phyloP scores from a whole-genome alignment of 2,888 invertebrate species.

The Petrolisthes cinctipes region DNA sequence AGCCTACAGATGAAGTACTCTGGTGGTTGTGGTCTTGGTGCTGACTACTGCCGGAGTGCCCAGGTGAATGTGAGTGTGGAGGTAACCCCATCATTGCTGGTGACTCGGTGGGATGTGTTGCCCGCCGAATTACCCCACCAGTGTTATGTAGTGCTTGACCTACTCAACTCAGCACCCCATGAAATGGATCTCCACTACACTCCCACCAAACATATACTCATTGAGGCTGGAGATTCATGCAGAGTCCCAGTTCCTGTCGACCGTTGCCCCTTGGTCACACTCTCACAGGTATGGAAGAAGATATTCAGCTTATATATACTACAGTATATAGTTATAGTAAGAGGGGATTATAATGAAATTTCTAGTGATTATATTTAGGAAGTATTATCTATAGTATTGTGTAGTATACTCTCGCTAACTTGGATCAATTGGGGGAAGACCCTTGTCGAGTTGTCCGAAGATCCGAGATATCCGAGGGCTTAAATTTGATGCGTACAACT shows the following conservation, averaged over 20 bases:
- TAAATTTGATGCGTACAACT: no score
- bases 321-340: no score
- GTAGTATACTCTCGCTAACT: no score
- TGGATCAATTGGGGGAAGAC: no score
- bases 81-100: constrained; percentile 87
- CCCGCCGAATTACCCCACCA: constrained; percentile 92
- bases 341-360: no score
- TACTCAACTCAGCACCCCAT: constrained; percentile 88
- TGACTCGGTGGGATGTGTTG: constrained; percentile 94
- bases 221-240: constrained; percentile 91
- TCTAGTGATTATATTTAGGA: no score
- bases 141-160: constrained; percentile 91
- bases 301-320: no score
- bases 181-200: constrained; percentile 94
- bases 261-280: constrained; percentile 58
- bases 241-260: constrained; percentile 88
- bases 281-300: constrained; percentile 35
- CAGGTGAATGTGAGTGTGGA: constrained; percentile 84
- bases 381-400: no score
- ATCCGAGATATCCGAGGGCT: no score
- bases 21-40: constrained; percentile 83
- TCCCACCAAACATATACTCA: constrained; percentile 83
- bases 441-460: no score
- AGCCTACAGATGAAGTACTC: constrained; percentile 88
- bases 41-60: constrained; percentile 83